Percentiles rank a stretch among this genome's conserved stretches.
Evolutionary conservation across 2,888 invertebrate species (phyloP).

Genomic region (Pediacus dermestoides): DNA sequence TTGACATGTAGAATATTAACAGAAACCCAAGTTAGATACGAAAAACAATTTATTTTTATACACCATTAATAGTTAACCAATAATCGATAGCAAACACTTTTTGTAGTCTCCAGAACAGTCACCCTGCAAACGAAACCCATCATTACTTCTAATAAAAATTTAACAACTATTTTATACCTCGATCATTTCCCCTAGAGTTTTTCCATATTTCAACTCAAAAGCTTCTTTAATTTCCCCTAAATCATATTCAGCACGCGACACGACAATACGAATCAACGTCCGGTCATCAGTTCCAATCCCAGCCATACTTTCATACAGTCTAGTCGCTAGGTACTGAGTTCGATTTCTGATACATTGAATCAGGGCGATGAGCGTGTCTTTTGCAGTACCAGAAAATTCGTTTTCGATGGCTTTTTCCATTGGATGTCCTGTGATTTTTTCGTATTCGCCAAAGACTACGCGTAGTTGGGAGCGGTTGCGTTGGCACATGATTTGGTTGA

Average conservation of each 20-base stretch:
- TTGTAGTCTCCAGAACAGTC: conserved; percentile 86
- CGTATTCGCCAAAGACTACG: conserved; percentile 62
- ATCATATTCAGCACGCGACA: conserved; percentile 80
- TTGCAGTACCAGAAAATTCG: conserved; percentile 74
- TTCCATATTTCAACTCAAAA: conserved; percentile 70
- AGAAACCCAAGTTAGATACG: no score
- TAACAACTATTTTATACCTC: conserved; percentile 54
- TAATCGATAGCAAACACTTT: conserved; percentile 70
- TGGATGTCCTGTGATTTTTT: conserved; percentile 71
- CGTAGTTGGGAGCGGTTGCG: conserved; percentile 66
- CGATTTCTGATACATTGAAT: conserved; percentile 68
- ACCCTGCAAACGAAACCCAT: conserved; percentile 56
- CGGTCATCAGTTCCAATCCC: conserved; percentile 86
- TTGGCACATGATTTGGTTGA: conserved; percentile 79
- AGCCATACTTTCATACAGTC: conserved; percentile 83
- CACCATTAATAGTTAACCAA: conserved; percentile 45
- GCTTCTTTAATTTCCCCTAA: conserved; percentile 78
- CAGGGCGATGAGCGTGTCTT: conserved; percentile 75
- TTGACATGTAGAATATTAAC: no score
- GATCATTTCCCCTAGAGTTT: conserved; percentile 74
- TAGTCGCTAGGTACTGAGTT: conserved; percentile 77
- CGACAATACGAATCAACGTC: conserved; percentile 79
- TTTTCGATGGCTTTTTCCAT: conserved; percentile 75
- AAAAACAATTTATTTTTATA: no score
- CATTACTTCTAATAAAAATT: conserved; percentile 5